Evolutionary conservation across 92 coral and sea anemone genomes (phyloP), one percentile per base, ranked within the genome.

Genomic region (Palythoa grandis): DNA sequence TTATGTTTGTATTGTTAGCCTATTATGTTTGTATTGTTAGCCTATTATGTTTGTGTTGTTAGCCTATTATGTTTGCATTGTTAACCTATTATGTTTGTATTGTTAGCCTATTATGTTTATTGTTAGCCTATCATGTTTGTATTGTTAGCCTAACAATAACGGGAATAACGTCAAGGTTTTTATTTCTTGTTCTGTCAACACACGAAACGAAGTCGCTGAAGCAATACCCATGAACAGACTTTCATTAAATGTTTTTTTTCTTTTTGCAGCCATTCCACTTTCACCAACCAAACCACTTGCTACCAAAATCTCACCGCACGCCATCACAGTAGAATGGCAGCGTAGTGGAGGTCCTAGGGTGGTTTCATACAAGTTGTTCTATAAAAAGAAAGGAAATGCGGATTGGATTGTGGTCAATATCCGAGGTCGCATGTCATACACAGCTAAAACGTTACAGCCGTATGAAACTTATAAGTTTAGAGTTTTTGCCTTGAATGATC

Each of bases 261-360:
- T 80, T 35, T 39, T 58, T 50, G 4, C 79, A 94, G 98, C 78
- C n/a, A 67, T 94, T 11, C 98, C 98, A 2, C 90, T 96, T 76
- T 87, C 98, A 11, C 98, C 98, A n/a, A 86, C 89, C 13, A 77
- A 82, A 16, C 96, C 93, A 8, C 72, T 78, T 3, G 91, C 92
- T 19, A 86, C 91, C 17, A 77, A 85, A 56, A 90, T 88, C 68
- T 58, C 92, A 8, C 83, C 98, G 2, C 75, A 88, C 85, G 82
- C 91, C 82, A 91, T 95, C 61, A 90, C 95, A 40, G 75, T 96
- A 25, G 86, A 91, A 5, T 96, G 98, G 98, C 92, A 92, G 52
- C 90, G 92, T 15, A 88, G 93, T 3, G 93, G 91, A 11, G 90
- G 90, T 8, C 93, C 86, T 14, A 84, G 88, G 7, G 93, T 91